phyloP scores from a whole-genome alignment of 2,797 vertebrate genomes.

The Gastrophryne carolinensis region DNA sequence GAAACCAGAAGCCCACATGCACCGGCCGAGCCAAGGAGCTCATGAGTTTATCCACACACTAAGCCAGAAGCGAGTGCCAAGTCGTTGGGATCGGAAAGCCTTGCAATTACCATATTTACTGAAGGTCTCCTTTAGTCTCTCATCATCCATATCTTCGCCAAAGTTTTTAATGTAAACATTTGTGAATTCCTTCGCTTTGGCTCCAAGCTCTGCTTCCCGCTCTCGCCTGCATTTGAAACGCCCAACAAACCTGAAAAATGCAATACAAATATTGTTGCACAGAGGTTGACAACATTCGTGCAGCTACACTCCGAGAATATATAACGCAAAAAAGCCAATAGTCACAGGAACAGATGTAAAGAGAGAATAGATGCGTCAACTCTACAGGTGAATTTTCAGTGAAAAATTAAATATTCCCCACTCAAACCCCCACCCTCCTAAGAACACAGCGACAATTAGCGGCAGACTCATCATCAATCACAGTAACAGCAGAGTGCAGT shows the following conservation, averaged over 20 bases:
- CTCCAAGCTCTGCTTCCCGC: conserved; percentile 92
- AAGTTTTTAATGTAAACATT: conserved; percentile 99
- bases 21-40: conserved; percentile 15
- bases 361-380: too few relatives aligned
- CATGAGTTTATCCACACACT: conserved; percentile 36
- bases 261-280: not conserved
- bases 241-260: conserved; percentile 84
- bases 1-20: conserved; percentile 42
- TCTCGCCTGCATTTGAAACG: conserved; percentile 98
- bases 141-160: conserved; percentile 93
- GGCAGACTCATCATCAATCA: too few relatives aligned
- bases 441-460: too few relatives aligned
- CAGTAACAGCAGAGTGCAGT: too few relatives aligned
- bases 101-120: conserved; percentile 88
- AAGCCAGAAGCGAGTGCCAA: conserved; percentile 33
- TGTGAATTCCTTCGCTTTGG: conserved; percentile 98
- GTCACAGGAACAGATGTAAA: too few relatives aligned
- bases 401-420: too few relatives aligned
- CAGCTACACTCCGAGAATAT: not conserved
- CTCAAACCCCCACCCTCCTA: too few relatives aligned
- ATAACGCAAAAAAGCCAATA: too few relatives aligned
- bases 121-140: conserved; percentile 88
- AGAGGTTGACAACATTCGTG: not conserved
- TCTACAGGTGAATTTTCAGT: too few relatives aligned
- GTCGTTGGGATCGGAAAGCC: not conserved